Percentiles rank a stretch among this genome's conserved stretches.
These are phyloP conservation scores for Cyanoderma ruficeps DNA, from an alignment of 2,113 vertebrate species.

Conservation along the genomic window DNA sequence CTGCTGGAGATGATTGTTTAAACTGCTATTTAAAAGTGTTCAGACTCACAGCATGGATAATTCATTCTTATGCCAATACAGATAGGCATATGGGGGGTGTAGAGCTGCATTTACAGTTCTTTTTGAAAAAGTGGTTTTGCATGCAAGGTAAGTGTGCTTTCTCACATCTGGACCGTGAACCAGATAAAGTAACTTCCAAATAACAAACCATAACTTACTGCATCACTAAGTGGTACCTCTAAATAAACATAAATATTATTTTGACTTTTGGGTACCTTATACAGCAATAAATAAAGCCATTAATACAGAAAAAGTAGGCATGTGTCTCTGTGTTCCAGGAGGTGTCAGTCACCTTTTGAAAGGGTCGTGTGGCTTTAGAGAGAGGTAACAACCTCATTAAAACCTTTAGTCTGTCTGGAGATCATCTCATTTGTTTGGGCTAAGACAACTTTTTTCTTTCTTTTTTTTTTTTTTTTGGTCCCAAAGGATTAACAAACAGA, in stretches of 20 bases:
- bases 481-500: constrained; percentile 15
- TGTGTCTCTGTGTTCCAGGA: background rate
- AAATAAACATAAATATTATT: background rate
- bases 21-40: background rate
- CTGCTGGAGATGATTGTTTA: background rate
- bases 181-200: background rate
- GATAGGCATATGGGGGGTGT: background rate
- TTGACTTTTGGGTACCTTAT: background rate
- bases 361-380: background rate
- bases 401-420: background rate
- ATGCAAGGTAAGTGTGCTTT: background rate
- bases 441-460: background rate
- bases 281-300: background rate
- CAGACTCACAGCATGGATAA: constrained; percentile 11
- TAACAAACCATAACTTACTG: background rate
- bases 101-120: background rate
- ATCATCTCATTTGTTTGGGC: constrained; percentile 37
- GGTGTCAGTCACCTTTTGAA: background rate
- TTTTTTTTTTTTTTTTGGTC: background rate
- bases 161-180: background rate
- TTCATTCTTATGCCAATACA: background rate
- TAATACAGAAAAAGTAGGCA: background rate
- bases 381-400: constrained; percentile 33
- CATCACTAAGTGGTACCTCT: background rate
- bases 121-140: background rate